Percentiles rank a stretch among this genome's conserved stretches.
Conservation (phyloP, 2,113 vertebrate genomes). For the Chrysemys picta region DNA sequence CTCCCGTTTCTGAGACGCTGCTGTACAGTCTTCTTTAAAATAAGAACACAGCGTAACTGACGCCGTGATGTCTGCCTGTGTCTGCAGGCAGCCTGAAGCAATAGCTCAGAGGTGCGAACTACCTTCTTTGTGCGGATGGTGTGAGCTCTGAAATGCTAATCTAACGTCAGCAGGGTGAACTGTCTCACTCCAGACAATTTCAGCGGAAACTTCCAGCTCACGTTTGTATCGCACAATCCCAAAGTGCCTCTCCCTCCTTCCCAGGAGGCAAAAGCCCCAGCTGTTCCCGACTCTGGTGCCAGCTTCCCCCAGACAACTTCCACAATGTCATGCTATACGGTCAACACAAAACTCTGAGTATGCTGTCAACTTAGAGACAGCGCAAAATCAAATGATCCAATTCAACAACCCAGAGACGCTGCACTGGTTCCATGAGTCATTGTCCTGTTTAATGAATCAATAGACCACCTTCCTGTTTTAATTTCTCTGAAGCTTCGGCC, state of each 20-base stretch:
- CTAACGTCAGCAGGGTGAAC: background rate
- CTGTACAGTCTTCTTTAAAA: background rate
- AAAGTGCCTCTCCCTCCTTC: background rate
- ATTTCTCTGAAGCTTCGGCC: background rate
- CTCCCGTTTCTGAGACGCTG: background rate
- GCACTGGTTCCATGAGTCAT: background rate
- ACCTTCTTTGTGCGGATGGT: background rate
- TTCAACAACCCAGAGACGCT: background rate
- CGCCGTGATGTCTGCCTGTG: background rate
- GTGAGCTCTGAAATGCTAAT: background rate
- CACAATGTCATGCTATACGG: accelerated
- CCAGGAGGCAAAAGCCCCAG: background rate
- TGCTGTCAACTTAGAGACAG: background rate
- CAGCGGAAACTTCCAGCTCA: background rate
- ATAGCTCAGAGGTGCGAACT: background rate
- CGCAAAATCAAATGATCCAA: background rate
- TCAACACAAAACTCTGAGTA: background rate
- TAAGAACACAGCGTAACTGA: background rate
- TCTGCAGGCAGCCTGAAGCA: background rate
- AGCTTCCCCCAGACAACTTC: background rate
- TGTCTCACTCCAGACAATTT: background rate
- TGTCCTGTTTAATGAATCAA: background rate
- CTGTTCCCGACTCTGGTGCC: background rate
- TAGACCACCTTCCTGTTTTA: background rate
- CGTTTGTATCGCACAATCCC: background rate